Evolutionary conservation across 2,797 vertebrate genomes (phyloP), one percentile per base, ranked within the genome.

Genomic region (Pagetopsis macropterus): DNA sequence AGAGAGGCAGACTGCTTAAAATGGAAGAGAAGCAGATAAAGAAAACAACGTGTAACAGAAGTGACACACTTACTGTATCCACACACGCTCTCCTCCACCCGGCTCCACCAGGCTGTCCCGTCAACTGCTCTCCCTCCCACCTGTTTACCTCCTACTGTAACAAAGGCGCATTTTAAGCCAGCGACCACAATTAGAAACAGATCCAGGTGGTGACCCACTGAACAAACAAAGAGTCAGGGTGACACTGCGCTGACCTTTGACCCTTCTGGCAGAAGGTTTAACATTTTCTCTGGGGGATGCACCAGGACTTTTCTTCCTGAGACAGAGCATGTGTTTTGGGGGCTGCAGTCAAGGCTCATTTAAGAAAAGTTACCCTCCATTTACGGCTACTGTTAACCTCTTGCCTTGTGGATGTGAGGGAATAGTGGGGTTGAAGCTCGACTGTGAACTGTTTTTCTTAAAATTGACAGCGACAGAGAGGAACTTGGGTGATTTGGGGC

Each of bases 201-300:
- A 73, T 81, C 88, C 92, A 93, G 87, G 85, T 90, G 92, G 83
- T 41, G 88, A 82, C 82, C 82, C 72, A 14, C 87, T 92, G 89
- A 91, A 84, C 83, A 89, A 93, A 91, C 85, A 87, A 63, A 86
- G 65, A 60, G 66, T 67, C 3, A 9, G 63, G 79, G 76, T 82
- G 71, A 66, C 46, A 54, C 75, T 7, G 59, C 3, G 62, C 14
- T 50, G 74, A 89, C 82, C 84, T 89, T 64, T 73, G 84, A 88
- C 88, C 80, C 69, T 5, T 21, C 64, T 33, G 77, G 72, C 72
- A 87, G 76, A 87, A 77, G 74, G 76, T 71, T 78, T 57, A 67
- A 70, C 70, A 19, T 76, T 70, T 76, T 70, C 84, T 78, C 66
- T 57, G 17, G 66, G 65, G 82, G 80, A 78, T 33, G 54, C 58